Percentiles rank a stretch among this genome's conserved stretches.
phyloP scores from a whole-genome alignment of 2,888 invertebrate species.

The Cheilosia vulpina region DNA sequence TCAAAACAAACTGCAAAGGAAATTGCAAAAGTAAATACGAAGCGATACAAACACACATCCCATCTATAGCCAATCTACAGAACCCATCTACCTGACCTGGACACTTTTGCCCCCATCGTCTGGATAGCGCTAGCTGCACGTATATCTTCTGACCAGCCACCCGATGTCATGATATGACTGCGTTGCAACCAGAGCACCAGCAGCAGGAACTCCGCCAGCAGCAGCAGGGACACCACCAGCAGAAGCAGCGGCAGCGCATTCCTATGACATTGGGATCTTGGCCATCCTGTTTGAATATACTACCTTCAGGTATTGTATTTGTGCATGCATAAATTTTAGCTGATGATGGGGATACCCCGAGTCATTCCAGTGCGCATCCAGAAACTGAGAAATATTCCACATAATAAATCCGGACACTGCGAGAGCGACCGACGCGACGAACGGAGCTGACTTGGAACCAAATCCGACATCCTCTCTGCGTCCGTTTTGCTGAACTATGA shows the following conservation, averaged over 20 bases:
- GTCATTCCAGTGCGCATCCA: conserved; percentile 37
- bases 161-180: conserved; percentile 57
- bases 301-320: conserved; percentile 50
- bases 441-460: conserved; percentile 40
- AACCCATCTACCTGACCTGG: conserved; percentile 59
- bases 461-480: conserved; percentile 48
- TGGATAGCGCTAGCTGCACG: not conserved
- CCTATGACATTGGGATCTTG: conserved; percentile 35
- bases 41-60: conserved; percentile 30
- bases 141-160: conserved; percentile 36
- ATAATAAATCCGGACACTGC: conserved; percentile 66
- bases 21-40: conserved; percentile 53
- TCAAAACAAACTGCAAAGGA: conserved; percentile 33
- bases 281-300: conserved; percentile 11
- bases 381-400: conserved; percentile 67
- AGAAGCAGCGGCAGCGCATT: conserved; percentile 10
- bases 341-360: conserved; percentile 55
- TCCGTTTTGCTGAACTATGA: conserved; percentile 33
- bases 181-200: conserved; percentile 42
- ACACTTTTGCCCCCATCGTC: conserved; percentile 34
- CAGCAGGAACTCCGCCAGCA: conserved; percentile 3
- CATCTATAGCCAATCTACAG: conserved; percentile 21
- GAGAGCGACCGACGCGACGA: conserved; percentile 43
- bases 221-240: not conserved
- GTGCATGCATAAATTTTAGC: conserved; percentile 67